Conservation (phyloP, 2,888 invertebrate species). For the Drosophila algonquin region DNA sequence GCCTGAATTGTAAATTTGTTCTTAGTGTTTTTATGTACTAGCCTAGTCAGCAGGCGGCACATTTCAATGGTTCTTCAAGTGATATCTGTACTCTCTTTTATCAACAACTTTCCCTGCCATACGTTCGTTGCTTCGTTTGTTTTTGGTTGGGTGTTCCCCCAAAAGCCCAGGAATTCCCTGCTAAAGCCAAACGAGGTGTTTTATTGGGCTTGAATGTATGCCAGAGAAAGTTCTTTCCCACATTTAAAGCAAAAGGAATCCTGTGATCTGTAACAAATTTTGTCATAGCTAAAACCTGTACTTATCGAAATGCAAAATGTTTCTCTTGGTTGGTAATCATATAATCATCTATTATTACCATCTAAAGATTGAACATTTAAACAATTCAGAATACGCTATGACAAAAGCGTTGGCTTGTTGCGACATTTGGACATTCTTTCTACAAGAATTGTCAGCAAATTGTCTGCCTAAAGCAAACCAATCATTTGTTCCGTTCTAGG, state of each 20-base stretch:
- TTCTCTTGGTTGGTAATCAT: slow-evolving; percentile 71
- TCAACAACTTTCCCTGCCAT: slow-evolving; percentile 45
- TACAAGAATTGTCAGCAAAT: slow-evolving; percentile 52
- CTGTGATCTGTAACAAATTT: slow-evolving; percentile 15
- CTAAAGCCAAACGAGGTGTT: slow-evolving; percentile 42
- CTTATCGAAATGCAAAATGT: slow-evolving; percentile 73
- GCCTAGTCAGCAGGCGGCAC: slow-evolving; percentile 14
- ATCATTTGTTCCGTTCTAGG: slow-evolving; percentile 5
- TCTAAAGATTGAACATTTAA: slow-evolving; percentile 67
- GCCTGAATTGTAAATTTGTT: slow-evolving; percentile 44
- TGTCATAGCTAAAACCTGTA: slow-evolving; percentile 65
- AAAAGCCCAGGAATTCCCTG: slow-evolving; percentile 67
- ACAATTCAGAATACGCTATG: slow-evolving; percentile 60
- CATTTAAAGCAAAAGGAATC: slow-evolving; percentile 5
- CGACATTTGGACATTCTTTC: slow-evolving; percentile 57
- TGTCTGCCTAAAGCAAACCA: slow-evolving; percentile 33
- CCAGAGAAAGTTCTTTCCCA: slow-evolving; percentile 37
- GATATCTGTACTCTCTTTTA: neutral
- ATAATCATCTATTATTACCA: slow-evolving; percentile 54
- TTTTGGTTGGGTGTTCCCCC: slow-evolving; percentile 49
- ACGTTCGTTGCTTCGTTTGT: slow-evolving; percentile 50
- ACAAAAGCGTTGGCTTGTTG: slow-evolving; percentile 36
- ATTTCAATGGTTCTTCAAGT: slow-evolving; percentile 40
- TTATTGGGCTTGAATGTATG: slow-evolving; percentile 69
- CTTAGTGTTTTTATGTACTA: slow-evolving; percentile 18